Conservation (phyloP, 2,888 invertebrate species). For the Notodonta dromedarius region DNA sequence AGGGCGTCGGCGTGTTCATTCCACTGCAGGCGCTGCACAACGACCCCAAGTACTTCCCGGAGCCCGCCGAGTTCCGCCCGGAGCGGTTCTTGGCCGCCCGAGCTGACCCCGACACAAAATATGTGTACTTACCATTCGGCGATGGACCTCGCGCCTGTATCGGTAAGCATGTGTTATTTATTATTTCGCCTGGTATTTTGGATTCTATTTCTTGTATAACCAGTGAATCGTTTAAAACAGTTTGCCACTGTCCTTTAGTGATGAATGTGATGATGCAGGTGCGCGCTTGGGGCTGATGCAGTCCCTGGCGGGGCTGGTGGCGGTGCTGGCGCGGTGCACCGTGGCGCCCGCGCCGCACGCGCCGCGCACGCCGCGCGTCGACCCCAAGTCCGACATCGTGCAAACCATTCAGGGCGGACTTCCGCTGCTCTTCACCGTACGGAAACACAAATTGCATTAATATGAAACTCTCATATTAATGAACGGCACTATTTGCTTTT, state of each 20-base stretch:
- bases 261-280: conserved; percentile 42
- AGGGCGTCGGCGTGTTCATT: conserved; percentile 51
- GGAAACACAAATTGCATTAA: conserved; percentile 9
- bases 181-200: not conserved
- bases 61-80: conserved; percentile 57
- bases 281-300: conserved; percentile 66
- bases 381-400: conserved; percentile 56
- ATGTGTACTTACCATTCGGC: conserved; percentile 66
- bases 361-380: conserved; percentile 42
- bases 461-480: too few species aligned
- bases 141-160: conserved; percentile 67
- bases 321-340: conserved; percentile 51
- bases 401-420: conserved; percentile 57
- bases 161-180: conserved; percentile 44
- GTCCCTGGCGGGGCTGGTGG: conserved; percentile 66
- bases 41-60: conserved; percentile 59
- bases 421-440: conserved; percentile 49
- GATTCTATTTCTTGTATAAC: not conserved
- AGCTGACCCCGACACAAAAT: conserved; percentile 44
- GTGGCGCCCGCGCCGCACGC: conserved; percentile 52
- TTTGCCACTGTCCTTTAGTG: too few species aligned
- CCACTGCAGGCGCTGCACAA: conserved; percentile 52
- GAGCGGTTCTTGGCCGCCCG: conserved; percentile 58
- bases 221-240: not conserved
- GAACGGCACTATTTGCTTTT: too few species aligned